Evolutionary conservation across 2,888 invertebrate genomes (phyloP).

Genomic region (Synergus laeviventris): DNA sequence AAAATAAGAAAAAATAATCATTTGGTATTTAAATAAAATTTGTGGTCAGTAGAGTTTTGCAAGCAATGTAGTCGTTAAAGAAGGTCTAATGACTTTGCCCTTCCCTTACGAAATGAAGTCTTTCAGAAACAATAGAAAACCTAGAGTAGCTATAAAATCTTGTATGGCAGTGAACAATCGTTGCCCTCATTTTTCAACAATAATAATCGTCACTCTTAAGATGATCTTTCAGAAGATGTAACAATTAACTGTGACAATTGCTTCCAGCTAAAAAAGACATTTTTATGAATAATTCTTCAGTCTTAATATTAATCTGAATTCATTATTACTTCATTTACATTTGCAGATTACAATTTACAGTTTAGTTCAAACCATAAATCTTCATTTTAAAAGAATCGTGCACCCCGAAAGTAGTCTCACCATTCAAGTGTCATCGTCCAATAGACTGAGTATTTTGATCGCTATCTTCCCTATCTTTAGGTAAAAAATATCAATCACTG

Average conservation of each 20-base stretch:
- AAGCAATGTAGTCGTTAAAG: not conserved
- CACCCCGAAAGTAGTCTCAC: not conserved
- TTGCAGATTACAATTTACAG: too few species aligned
- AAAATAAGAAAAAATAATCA: not conserved
- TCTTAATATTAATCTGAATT: too few species aligned
- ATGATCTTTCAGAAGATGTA: not conserved
- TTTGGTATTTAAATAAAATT: not conserved
- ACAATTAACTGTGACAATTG: not conserved
- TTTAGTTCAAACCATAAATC: not conserved
- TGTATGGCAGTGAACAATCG: not conserved
- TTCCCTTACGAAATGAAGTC: not conserved
- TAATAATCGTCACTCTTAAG: not conserved
- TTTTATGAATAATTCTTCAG: too few species aligned
- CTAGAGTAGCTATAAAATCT: not conserved
- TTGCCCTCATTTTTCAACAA: not conserved
- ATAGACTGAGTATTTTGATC: not conserved
- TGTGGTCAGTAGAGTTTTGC: not conserved
- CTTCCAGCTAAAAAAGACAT: too few species aligned
- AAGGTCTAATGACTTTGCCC: too few species aligned
- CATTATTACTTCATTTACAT: too few species aligned
- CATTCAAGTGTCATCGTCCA: not conserved
- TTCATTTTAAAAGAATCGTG: not conserved
- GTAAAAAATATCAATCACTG: not conserved
- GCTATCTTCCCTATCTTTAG: not conserved
- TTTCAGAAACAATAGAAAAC: not conserved